Base-by-base conservation (phyloP, 1,140 invertebrate species). In the Drosophila seguyi region DNA sequence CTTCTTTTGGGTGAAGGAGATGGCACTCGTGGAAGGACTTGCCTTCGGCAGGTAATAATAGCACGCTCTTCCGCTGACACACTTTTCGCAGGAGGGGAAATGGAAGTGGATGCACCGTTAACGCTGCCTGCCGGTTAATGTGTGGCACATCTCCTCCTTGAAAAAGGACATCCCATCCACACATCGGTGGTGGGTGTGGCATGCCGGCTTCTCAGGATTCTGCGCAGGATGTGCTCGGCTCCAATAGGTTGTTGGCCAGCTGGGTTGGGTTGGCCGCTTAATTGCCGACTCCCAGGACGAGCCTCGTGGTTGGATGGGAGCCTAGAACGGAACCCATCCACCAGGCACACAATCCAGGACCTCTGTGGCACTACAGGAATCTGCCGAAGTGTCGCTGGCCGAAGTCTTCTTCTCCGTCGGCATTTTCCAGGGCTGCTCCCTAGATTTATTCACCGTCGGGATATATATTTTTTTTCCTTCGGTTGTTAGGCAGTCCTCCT, bases 111-210 rank as follows among this genome's bases (percentile, higher is more conserved):
- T 60, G 52, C 53, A 56, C 66, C 59, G 78, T 85, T 88, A 90
- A 77, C 80, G 81, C 63, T 52, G 81, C 68, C 61, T 66, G 79
- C 61, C 84, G 85, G 81, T 90, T 88, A 88, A 88, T 85, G 53
- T 68, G 68, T 52, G 68, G 39, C 55, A 60, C 31, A 45, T 48
- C 48, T 34, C 53, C 39, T 42, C 31, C 31, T 18, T 31, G 4
- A 14, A 14, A 14, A 42, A 42, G 56, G 4, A 27, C 45, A 27
- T 48, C 25, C 25, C 7, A n/a, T 1, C 22, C 47, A 48, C 29
- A 42, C 14, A 39, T 38, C 34, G 8, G 7, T 1, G 34, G 81
- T 90, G 85, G 85, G 85, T 90, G 85, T 88, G 85, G 78, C 77
- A 65, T 69, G 44, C 36, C 57, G 45, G 29, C 18, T 25, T 63